Evolutionary conservation across 2,113 vertebrate genomes (phyloP), one percentile per base, ranked within the genome.

Genomic region (Barbus barbus): DNA sequence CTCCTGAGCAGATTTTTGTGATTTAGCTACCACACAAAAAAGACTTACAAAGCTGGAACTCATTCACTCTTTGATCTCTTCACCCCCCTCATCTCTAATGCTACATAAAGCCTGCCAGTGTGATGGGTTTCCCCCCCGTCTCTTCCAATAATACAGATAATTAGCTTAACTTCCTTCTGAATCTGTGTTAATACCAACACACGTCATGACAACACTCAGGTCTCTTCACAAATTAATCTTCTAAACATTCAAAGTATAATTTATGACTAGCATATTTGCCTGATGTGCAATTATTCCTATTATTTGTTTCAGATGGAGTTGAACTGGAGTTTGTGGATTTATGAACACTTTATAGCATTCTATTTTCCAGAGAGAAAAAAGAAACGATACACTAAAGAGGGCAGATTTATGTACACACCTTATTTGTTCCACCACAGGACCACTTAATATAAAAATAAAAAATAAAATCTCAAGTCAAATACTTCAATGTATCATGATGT

Each of bases 101-200:
- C 38, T 24, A 73, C 26, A 46, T 73, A 73, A 73, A 26, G 71
- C 71, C 38, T 26, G n/a, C 7, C 12, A 26, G 38, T 24, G n/a
- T 16, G n/a, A 73, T 44, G 71, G 71, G 36, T n/a, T 73, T 79
- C 53, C 56, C 9, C n/a, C 24, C n/a, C 16, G 13, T 36, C 33
- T 60, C 7, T 26, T 24, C 22, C 33, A 61, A 13, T 78, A 78
- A 61, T 24, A 24, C 22, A 9, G 33, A 63, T 79, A 16, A 44
- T 79, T 26, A 61, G 77, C n/a, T 61, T 41, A 78, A 36, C 33
- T 9, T 78, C 53, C 33, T 78, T 22, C 76, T 78, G 20, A 24
- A 78, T 14, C n/a, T 8, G 33, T 60, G 76, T 14, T 26, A 36
- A 77, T 73, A n/a, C 38, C 5, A 60, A 60, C 33, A 41, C 56